These are phyloP conservation scores for Ictidomys tridecemlineatus DNA, from an alignment of 2,113 vertebrate genomes.

Conservation along the genomic window DNA sequence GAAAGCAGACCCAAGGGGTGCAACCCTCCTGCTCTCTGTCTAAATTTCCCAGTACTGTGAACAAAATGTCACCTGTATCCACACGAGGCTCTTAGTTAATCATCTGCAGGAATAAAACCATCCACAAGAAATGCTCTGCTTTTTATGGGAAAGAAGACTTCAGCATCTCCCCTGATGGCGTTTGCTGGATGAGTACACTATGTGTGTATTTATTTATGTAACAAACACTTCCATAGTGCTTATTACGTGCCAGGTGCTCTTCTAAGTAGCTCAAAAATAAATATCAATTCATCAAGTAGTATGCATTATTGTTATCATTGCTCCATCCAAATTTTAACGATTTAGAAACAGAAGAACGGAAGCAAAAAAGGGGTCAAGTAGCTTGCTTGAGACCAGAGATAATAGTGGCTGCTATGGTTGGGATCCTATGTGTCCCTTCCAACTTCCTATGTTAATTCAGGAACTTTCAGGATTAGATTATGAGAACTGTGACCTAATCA, in stretches of 20 bases:
- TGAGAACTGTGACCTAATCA: no score
- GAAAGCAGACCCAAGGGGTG: neutral
- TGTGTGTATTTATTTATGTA: neutral
- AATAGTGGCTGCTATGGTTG: no score
- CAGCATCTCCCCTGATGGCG: neutral
- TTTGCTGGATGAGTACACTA: neutral
- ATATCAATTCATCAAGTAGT: neutral
- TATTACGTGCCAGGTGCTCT: neutral
- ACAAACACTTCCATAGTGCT: neutral
- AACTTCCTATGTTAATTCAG: no score
- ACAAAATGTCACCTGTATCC: neutral
- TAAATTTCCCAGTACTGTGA: neutral
- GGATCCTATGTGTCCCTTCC: no score
- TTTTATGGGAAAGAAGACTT: slow-evolving; percentile 8
- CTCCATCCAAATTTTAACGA: neutral
- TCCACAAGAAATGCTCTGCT: neutral
- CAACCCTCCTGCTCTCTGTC: neutral
- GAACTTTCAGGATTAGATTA: no score
- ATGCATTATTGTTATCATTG: neutral
- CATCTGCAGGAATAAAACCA: neutral
- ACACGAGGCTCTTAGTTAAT: neutral
- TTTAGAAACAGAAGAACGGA: neutral
- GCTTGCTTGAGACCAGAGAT: neutral
- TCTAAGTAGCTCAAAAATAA: neutral
- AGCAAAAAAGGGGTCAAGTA: neutral